Evolutionary conservation across 2,797 vertebrate species (phyloP).

Genomic region (Aselliscus stoliczkanus): DNA sequence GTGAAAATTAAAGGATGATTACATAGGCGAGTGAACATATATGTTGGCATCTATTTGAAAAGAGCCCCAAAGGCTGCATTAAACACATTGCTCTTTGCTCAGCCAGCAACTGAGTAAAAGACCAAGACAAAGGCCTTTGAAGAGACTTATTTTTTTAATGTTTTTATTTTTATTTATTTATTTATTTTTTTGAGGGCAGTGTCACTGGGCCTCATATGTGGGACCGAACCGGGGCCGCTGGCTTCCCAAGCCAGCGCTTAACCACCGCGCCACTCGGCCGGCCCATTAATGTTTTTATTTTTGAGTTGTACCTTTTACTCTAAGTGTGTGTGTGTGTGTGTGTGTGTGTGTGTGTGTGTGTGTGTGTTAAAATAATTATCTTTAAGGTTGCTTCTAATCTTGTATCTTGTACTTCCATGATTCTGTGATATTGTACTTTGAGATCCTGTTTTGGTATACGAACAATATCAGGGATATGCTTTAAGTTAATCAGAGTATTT

Average conservation of each 20-base stretch:
- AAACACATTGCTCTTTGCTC: not conserved
- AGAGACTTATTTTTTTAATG: not conserved
- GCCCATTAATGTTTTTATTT: not conserved
- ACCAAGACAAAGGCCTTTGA: not conserved
- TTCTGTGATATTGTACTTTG: not conserved
- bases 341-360: not conserved
- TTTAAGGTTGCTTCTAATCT: not conserved
- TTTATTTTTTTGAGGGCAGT: no score
- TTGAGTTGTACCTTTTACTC: not conserved
- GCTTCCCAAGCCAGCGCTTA: no score
- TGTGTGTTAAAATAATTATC: not conserved
- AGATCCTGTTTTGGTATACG: not conserved
- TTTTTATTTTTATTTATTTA: not conserved
- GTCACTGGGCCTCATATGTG: no score
- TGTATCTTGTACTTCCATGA: not conserved
- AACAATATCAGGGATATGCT: not conserved
- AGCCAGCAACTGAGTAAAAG: not conserved
- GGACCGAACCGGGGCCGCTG: no score
- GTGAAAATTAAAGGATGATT: not conserved
- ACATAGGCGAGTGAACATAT: not conserved
- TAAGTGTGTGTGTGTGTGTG: not conserved
- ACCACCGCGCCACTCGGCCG: no score
- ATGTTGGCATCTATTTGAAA: conserved; percentile 4
- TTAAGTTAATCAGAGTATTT: not conserved
- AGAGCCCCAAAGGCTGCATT: not conserved